Base-by-base conservation (phyloP, 1,140 invertebrate genomes). In the silkworm (Bombyx mori) region DNA sequence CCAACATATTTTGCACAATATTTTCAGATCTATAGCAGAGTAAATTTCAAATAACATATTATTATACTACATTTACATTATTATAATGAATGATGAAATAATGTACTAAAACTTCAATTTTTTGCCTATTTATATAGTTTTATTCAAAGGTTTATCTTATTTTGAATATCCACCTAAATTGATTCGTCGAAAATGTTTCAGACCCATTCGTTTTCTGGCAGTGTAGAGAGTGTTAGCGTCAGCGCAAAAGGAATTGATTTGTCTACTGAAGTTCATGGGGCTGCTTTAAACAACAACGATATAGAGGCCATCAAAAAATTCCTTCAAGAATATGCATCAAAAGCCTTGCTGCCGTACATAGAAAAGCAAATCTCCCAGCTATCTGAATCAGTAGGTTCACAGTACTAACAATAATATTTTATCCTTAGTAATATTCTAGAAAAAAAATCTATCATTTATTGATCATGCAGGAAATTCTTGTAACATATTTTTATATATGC, bases 301-400 rank as follows among this genome's bases (percentile, higher is more conserved):
- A 82, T 96, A 35, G 96, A 98, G 69, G 92, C 93, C 69, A 90
- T 99, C 43, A 92, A 94, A 68, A 91, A 92, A 54, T 94, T 98
- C 74, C 91, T 98, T 42, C 92, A 95, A 67, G 97, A 99, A 62
- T 98, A 98, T 89, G 92, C 93, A 68, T 90, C 92, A n/a, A 92
- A 94, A 74, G 94, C 95, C 35, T 84, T 99, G 42, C 89, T 99
- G 57, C 97, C 97, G 42, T 96, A 96, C 84, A 92, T 96, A 49
- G 97, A 99, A 79, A 92, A 93, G 73, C 93, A 96, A 81, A 95
- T 99, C 68, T 91, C 90, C 63, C 88, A 92, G 55, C 83, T 99
- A 18, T 94, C 93, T 84, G 97, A 99, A 77, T 91, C 94, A 62
- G 94, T 95, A 82, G 86, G 82, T 84, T 54, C 46, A 53, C 53